A percentile compares a stretch with the other conserved stretches of the same genome.
phyloP scores from a whole-genome alignment of 2,113 vertebrate genomes.

The Hippolais icterina region DNA sequence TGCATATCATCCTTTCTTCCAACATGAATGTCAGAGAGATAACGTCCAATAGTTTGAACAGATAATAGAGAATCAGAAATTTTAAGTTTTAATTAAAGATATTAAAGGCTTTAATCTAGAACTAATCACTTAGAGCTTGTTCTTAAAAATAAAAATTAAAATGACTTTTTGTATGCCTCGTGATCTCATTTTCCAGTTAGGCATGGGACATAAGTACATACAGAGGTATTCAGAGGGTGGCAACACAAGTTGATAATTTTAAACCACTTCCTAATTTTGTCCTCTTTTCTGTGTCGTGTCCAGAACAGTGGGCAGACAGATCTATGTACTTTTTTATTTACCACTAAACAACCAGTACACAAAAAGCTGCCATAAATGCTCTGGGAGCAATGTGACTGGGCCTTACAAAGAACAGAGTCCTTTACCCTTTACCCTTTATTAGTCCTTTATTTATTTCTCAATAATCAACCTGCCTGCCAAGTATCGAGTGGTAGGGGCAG shows the following conservation, averaged over 20 bases:
- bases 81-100: background rate
- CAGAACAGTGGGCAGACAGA: background rate
- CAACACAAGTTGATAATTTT: background rate
- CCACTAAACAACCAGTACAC: background rate
- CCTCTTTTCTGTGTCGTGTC: background rate
- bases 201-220: background rate
- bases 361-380: background rate
- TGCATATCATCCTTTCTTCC: background rate
- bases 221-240: accelerated
- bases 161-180: background rate
- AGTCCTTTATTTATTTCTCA: too few relatives aligned
- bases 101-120: background rate
- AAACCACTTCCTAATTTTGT: background rate
- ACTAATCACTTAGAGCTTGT: background rate
- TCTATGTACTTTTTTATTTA: background rate
- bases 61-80: background rate
- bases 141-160: background rate
- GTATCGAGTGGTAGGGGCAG: background rate
- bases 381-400: background rate
- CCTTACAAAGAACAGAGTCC: background rate
- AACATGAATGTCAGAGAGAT: background rate
- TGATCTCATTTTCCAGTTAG: background rate
- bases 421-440: too few relatives aligned
- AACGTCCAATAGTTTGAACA: background rate
- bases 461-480: background rate